Evolutionary conservation across 1,140 invertebrate species (phyloP).

Genomic region (Atopsyche davidsoni): DNA sequence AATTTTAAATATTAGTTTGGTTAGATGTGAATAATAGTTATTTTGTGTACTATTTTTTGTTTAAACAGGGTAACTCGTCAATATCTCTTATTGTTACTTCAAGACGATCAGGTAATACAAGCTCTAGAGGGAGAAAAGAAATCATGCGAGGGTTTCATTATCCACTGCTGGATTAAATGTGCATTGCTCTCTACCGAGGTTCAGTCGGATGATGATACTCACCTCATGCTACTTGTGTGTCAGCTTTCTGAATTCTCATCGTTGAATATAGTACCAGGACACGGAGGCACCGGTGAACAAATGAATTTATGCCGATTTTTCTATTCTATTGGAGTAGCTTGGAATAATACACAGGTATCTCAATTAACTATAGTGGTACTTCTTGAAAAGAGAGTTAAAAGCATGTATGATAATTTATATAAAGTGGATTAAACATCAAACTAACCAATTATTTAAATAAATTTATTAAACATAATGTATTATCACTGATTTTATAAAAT

Average conservation of each 20-base stretch:
- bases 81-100: constrained; percentile 19
- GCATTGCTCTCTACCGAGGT: constrained; percentile 15
- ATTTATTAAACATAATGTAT: too few species aligned
- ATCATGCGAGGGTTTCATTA: constrained; percentile 9
- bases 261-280: constrained; percentile 21
- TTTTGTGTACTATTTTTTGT: constrained; percentile 1
- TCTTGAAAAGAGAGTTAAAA: too few species aligned
- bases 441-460: too few species aligned
- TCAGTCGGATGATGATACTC: constrained; percentile 16
- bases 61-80: constrained; percentile 21
- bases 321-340: constrained; percentile 19
- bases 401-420: too few species aligned
- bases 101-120: constrained; percentile 24
- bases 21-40: constrained; percentile 1
- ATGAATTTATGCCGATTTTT: constrained; percentile 26
- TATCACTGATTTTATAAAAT: too few species aligned
- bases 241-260: constrained; percentile 21
- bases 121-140: constrained; percentile 17
- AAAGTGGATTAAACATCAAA: too few species aligned
- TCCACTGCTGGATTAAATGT: constrained; percentile 26
- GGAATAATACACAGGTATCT: constrained; percentile 20
- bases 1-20: constrained; percentile 1
- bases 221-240: constrained; percentile 23
- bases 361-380: background rate
- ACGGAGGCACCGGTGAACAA: constrained; percentile 17